Conservation (phyloP, 2,888 invertebrate species). For the Drosophila melanosoma region DNA sequence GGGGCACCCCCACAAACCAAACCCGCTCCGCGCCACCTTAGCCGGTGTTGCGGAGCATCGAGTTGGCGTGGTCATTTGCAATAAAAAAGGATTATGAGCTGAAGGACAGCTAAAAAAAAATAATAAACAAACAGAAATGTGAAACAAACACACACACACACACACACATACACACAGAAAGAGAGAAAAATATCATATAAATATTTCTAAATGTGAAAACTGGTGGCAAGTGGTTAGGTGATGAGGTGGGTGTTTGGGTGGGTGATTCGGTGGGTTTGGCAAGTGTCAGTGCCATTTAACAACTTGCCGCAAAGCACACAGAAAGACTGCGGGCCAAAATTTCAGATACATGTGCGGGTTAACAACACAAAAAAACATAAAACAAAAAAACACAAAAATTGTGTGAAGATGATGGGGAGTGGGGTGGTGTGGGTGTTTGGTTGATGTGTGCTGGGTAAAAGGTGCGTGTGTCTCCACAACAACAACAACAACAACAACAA, state of each 20-base stretch:
- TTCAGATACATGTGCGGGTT: conserved; percentile 38
- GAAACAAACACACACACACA: conserved; percentile 20
- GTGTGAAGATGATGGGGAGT: background rate
- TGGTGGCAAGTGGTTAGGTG: background rate
- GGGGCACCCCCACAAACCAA: background rate
- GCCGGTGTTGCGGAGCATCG: conserved; percentile 52
- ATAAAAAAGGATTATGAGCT: conserved; percentile 80
- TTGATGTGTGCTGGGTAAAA: conserved; percentile 29
- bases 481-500: background rate
- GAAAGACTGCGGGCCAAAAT: conserved; percentile 25
- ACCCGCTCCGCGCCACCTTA: conserved; percentile 18
- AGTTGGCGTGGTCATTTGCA: conserved; percentile 79
- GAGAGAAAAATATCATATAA: conserved; percentile 57
- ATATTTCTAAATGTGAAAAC: conserved; percentile 67
- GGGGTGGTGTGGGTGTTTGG: background rate
- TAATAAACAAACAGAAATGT: conserved; percentile 13
- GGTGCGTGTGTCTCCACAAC: conserved; percentile 55
- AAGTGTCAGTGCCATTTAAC: conserved; percentile 78
- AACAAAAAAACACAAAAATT: conserved; percentile 4
- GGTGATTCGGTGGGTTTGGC: conserved; percentile 27
- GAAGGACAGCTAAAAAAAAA: conserved; percentile 70
- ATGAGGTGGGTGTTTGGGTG: background rate
- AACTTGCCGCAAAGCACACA: conserved; percentile 66
- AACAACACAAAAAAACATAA: conserved; percentile 19
- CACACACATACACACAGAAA: conserved; percentile 7